Base-by-base conservation (phyloP, 2,113 vertebrate genomes). In the Tyto alba region DNA sequence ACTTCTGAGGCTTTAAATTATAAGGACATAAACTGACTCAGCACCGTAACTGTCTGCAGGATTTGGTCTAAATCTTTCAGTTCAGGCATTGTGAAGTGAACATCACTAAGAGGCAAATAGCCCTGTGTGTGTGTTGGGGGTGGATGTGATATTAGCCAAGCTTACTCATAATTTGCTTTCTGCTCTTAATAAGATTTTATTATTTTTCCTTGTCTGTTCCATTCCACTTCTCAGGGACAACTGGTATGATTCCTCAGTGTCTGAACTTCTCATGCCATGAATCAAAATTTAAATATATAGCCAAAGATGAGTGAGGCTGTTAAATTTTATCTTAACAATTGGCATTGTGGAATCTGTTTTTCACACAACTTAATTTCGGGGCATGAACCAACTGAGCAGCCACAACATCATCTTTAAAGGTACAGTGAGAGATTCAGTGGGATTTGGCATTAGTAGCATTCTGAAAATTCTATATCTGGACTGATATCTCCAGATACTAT, bases 231-330 rank as follows among this genome's bases (percentile, higher is more conserved):
- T 88, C 40, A 84, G 11, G 50, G 45, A 80, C 55, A 88, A 55
- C 13, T 71, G 29, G 16, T 66, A 48, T 10, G 21, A 90, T 57
- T 85, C 41, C 43, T 74, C 59, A 78, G 23, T 43, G 29, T 87
- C 67, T 89, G 56, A 93, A 40, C 22, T 83, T 88, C n/a, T 92
- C 52, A 76, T 20, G 43, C 20, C 56, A 36, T 57, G 56, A 88
- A 89, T 57, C 71, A 84, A 52, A 92, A 68, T 81, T 85, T 80
- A 73, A 90, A 89, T 43, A 88, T 23, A 76, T 8, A 82, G 63
- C 29, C 23, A 85, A 87, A 89, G 38, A 8, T 38, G 29, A 67
- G 50, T 53, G 25, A 48, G 32, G 62, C 6, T 36, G 38, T 26
- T 82, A 72, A 15, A 57, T 80, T 94, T 90, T 57, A 47, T 63